Base-by-base conservation (phyloP, 2,797 vertebrate species). In the Balearica regulorum region DNA sequence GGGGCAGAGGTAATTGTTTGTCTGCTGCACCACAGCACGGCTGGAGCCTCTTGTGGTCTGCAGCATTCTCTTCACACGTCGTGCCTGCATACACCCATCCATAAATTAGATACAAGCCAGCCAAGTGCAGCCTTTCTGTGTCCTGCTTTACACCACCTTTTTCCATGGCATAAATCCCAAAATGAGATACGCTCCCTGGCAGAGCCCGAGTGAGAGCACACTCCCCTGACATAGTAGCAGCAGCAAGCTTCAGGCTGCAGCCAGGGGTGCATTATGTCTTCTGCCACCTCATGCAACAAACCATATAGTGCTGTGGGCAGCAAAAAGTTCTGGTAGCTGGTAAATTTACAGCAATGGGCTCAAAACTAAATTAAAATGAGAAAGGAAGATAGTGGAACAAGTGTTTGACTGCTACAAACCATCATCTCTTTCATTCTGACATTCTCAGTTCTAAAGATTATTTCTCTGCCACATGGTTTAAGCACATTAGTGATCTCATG, bases 91-190 rank as follows among this genome's bases (percentile, higher is more conserved):
- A 53, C 53, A 60, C 20, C 20, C 49, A 54, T 49, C 49, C 41
- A 60, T 92, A 96, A 93, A 94, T 87, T 46, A 78, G 78, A 73
- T 43, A 31, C 16, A 83, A 48, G 60, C 39, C 33, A 83, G 72
- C 69, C 82, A 57, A 85, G 65, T 3, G 1, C n/a, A 55, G 48
- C 49, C 53, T 70, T 70, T 89, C 64, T 85, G 44, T 2, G 0
- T 87, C 75, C 60, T 64, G n/a, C 53, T 10, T 28, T 64, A 31
- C 20, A 31, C 55, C 33, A 61, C 46, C 29, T 31, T 80, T 69
- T 73, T 80, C 57, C 37, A 13, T 4, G 5, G 57, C 79, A 44
- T 78, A 86, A 92, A 89, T 93, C 69, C 73, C 20, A 0, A 83
- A 85, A 13, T 28, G 71, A 75, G 57, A 16, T 64, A 4, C 6